Evolutionary conservation across 1,140 invertebrate species (phyloP).

Genomic region (Riptortus pedestris): DNA sequence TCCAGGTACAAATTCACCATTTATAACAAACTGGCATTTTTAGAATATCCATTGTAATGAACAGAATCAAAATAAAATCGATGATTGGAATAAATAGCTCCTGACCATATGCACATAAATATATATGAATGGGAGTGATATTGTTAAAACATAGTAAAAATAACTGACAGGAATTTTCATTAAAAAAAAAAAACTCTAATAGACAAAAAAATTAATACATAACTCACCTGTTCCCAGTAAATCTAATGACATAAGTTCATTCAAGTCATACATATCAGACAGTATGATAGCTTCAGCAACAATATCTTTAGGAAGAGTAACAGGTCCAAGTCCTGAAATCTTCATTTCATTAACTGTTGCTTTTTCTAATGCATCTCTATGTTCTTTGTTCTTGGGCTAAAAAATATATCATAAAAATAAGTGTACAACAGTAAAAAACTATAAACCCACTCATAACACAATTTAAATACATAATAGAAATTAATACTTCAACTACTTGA

Average conservation of each 20-base stretch:
- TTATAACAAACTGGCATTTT: no score
- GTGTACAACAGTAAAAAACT: constrained; percentile 38
- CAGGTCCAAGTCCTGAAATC: constrained; percentile 60
- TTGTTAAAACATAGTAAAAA: no score
- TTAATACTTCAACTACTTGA: not conserved
- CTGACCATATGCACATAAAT: no score
- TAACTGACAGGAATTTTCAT: no score
- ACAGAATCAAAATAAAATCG: no score
- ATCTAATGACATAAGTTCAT: constrained; percentile 82
- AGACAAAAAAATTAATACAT: not conserved
- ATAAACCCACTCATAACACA: not conserved
- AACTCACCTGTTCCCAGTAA: constrained; percentile 61
- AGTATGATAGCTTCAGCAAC: constrained; percentile 85
- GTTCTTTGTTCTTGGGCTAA: constrained; percentile 65
- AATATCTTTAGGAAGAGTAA: constrained; percentile 68
- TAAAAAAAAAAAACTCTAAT: no score
- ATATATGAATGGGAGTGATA: no score
- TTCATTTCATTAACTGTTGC: constrained; percentile 68
- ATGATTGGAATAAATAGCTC: no score
- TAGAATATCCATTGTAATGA: no score
- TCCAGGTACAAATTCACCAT: no score
- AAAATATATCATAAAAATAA: constrained; percentile 47
- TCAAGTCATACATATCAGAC: constrained; percentile 89
- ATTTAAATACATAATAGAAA: no score
- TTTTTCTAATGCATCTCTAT: constrained; percentile 67